These are phyloP conservation scores for Caenorhabditis macrosperma DNA, from an alignment of 2,888 invertebrate species.

Conservation along the genomic window DNA sequence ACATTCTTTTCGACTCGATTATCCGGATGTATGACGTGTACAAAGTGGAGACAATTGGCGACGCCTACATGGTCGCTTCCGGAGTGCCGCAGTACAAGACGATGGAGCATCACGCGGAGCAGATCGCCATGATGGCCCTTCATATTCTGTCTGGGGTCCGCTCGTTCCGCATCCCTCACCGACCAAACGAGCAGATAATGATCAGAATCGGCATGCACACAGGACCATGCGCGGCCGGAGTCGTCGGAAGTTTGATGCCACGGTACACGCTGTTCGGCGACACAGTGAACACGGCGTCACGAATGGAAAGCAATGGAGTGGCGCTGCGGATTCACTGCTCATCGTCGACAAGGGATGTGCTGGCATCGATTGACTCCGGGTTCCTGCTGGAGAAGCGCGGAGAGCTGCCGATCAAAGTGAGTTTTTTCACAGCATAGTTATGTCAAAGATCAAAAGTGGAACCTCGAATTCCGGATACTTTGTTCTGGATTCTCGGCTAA, in stretches of 20 bases:
- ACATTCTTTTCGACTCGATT: slow-evolving; percentile 95
- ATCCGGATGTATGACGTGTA: slow-evolving; percentile 98
- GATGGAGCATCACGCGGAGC: slow-evolving; percentile 76
- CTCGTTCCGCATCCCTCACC: slow-evolving; percentile 78
- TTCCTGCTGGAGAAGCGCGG: slow-evolving; percentile 78
- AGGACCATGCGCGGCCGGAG: slow-evolving; percentile 81
- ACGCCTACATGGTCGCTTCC: slow-evolving; percentile 81
- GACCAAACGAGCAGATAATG: slow-evolving; percentile 71
- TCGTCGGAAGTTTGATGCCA: slow-evolving; percentile 82
- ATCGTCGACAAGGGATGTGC: slow-evolving; percentile 66
- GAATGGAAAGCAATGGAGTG: slow-evolving; percentile 87
- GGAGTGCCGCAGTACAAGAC: slow-evolving; percentile 80
- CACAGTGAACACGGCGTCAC: slow-evolving; percentile 81
- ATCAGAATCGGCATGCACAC: slow-evolving; percentile 80
- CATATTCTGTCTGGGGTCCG: slow-evolving; percentile 77
- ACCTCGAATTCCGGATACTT: too few species aligned
- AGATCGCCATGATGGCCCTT: slow-evolving; percentile 80
- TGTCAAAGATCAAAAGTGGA: not conserved
- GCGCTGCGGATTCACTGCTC: slow-evolving; percentile 79
- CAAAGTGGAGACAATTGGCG: slow-evolving; percentile 83
- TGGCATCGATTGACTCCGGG: slow-evolving; percentile 65
- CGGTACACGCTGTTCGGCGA: slow-evolving; percentile 81
- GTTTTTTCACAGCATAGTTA: not conserved
- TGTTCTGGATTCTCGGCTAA: too few species aligned
- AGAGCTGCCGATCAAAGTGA: slow-evolving; percentile 73